These are phyloP conservation scores for Petrocephalus sullivani DNA, from an alignment of 2,797 vertebrate genomes.

Conservation along the genomic window DNA sequence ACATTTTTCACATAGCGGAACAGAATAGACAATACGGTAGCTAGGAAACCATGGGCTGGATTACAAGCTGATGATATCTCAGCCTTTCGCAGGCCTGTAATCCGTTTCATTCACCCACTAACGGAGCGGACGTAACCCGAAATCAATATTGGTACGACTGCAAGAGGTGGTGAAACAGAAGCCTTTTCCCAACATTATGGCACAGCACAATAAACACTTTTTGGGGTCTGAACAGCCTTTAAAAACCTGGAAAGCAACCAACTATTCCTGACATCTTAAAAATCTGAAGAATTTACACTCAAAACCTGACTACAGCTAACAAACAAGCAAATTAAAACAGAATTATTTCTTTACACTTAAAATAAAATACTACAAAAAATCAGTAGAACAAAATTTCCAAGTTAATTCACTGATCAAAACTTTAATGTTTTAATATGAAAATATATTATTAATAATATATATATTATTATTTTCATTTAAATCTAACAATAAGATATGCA, in stretches of 20 bases:
- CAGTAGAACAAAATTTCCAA: not conserved
- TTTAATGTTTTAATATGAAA: not conserved
- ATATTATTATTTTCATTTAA: too few relatives aligned
- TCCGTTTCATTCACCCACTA: slow-evolving; percentile 82
- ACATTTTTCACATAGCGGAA: slow-evolving; percentile 99
- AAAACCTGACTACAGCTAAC: slow-evolving; percentile 19
- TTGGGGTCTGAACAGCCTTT: slow-evolving; percentile 19
- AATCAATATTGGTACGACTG: slow-evolving; percentile 74
- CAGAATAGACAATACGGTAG: slow-evolving; percentile 99
- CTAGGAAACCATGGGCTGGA: slow-evolving; percentile 98
- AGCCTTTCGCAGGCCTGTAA: slow-evolving; percentile 87
- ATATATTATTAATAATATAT: not conserved
- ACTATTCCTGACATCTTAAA: not conserved
- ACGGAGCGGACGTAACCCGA: slow-evolving; percentile 69
- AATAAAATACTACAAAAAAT: not conserved
- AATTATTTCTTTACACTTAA: slow-evolving; percentile 18
- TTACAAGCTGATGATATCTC: slow-evolving; percentile 97
- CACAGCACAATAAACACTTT: slow-evolving; percentile 39
- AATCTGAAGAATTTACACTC: slow-evolving; percentile 17
- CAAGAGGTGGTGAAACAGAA: slow-evolving; percentile 46
- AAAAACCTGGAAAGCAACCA: slow-evolving; percentile 16
- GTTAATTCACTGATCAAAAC: not conserved
- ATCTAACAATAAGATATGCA: too few relatives aligned
- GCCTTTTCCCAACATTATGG: slow-evolving; percentile 50
- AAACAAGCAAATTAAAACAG: slow-evolving; percentile 54